A percentile compares a stretch with the other conserved stretches of the same genome.
Conservation (phyloP, 1,140 invertebrate species). For the Camponotus pennsylvanicus region DNA sequence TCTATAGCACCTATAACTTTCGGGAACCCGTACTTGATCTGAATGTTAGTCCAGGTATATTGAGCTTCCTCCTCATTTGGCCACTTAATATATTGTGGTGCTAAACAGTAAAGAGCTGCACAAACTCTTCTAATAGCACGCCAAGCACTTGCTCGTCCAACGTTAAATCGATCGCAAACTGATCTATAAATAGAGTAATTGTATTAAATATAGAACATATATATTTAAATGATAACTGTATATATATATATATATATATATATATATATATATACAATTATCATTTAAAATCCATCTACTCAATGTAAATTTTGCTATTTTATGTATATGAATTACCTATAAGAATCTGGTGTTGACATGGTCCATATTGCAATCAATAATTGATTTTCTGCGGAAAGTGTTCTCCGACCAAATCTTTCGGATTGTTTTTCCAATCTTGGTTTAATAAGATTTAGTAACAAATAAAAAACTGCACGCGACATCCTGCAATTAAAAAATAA, state of each 20-base stretch:
- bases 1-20: slow-evolving; percentile 9
- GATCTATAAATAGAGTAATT: slow-evolving; percentile 1
- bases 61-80: slow-evolving; percentile 3
- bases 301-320: neutral
- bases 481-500: slow-evolving; percentile 12
- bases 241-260: too few relatives aligned
- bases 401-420: neutral
- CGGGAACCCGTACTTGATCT: neutral
- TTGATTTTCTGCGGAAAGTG: neutral
- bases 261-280: too few relatives aligned
- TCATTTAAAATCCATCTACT: neutral
- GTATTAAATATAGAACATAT: neutral
- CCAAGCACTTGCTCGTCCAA: slow-evolving; percentile 34
- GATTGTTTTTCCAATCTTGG: neutral
- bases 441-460: slow-evolving; percentile 14
- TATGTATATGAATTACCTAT: slow-evolving; percentile 13
- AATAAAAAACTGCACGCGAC: neutral
- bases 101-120: slow-evolving; percentile 10
- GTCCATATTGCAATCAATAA: slow-evolving; percentile 9
- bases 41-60: neutral
- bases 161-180: slow-evolving; percentile 5
- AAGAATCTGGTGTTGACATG: slow-evolving; percentile 15
- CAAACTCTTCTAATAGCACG: slow-evolving; percentile 7
- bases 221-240: too few relatives aligned
- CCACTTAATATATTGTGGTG: slow-evolving; percentile 21